Evolutionary conservation across 1,140 invertebrate genomes (phyloP).

Genomic region (Macrotrachela quadricornifera): DNA sequence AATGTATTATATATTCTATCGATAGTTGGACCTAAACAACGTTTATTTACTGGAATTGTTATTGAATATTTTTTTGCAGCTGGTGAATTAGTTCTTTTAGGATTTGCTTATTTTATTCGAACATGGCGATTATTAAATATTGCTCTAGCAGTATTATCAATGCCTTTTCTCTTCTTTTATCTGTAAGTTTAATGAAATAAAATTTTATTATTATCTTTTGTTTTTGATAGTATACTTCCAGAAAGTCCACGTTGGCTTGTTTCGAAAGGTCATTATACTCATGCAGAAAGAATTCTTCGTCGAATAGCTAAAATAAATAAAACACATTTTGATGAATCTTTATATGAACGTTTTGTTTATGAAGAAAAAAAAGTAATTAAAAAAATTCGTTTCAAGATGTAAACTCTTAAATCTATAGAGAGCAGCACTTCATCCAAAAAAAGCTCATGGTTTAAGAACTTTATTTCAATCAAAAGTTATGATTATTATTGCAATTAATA

Average conservation of each 20-base stretch:
- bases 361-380: too few species aligned
- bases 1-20: too few species aligned
- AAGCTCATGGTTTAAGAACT: too few species aligned
- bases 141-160: neutral
- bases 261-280: slow-evolving; percentile 12
- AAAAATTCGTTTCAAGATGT: too few species aligned
- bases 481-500: slow-evolving; percentile 1
- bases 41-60: slow-evolving; percentile 3
- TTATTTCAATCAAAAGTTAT: neutral
- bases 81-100: slow-evolving; percentile 3
- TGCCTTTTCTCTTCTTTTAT: slow-evolving; percentile 7
- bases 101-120: neutral
- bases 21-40: neutral
- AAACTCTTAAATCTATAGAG: too few species aligned
- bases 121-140: neutral
- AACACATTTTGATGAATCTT: neutral
- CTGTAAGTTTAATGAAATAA: neutral
- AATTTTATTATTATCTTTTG: neutral
- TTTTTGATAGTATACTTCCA: slow-evolving; percentile 13
- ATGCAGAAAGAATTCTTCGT: slow-evolving; percentile 15
- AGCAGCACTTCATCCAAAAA: too few species aligned
- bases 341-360: neutral
- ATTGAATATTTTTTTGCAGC: slow-evolving; percentile 9
- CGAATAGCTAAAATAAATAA: slow-evolving; percentile 15
- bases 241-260: slow-evolving; percentile 21